phyloP scores from a whole-genome alignment of 2,797 vertebrate genomes.

The Morelia viridis region DNA sequence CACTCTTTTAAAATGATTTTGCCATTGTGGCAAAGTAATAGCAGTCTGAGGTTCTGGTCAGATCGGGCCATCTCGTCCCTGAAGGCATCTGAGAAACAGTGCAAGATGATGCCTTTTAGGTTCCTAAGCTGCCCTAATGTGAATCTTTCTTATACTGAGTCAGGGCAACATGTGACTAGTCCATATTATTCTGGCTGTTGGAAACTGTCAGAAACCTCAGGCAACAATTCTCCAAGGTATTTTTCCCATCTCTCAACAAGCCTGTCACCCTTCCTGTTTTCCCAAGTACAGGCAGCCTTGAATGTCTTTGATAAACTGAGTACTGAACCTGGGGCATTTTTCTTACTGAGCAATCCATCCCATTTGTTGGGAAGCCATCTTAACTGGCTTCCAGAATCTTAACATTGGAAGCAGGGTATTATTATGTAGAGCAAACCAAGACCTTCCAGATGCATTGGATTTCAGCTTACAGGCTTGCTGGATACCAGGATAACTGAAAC shows the following conservation, averaged over 20 bases:
- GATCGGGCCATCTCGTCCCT: not conserved
- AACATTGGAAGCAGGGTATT: not conserved
- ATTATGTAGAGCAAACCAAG: not conserved
- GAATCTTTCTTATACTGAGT: not conserved
- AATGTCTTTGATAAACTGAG: not conserved
- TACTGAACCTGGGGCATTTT: not conserved
- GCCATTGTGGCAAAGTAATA: not conserved
- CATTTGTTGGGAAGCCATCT: not conserved
- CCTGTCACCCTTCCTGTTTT: not conserved
- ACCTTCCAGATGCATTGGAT: not conserved
- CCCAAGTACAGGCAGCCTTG: not conserved
- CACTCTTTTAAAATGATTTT: not conserved
- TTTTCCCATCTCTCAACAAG: not conserved
- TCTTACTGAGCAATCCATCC: not conserved
- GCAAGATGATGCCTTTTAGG: not conserved
- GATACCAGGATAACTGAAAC: not conserved
- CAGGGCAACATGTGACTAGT: not conserved
- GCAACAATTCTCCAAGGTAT: not conserved
- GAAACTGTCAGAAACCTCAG: not conserved
- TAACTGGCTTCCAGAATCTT: not conserved
- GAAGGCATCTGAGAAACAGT: not conserved
- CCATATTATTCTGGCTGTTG: not conserved
- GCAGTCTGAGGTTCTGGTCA: not conserved
- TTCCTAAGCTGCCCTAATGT: not conserved
- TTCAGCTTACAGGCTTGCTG: not conserved